A percentile compares a stretch with the other conserved stretches of the same genome.
Evolutionary conservation across 1,140 invertebrate species (phyloP).

Genomic region (Mercenaria mercenaria): DNA sequence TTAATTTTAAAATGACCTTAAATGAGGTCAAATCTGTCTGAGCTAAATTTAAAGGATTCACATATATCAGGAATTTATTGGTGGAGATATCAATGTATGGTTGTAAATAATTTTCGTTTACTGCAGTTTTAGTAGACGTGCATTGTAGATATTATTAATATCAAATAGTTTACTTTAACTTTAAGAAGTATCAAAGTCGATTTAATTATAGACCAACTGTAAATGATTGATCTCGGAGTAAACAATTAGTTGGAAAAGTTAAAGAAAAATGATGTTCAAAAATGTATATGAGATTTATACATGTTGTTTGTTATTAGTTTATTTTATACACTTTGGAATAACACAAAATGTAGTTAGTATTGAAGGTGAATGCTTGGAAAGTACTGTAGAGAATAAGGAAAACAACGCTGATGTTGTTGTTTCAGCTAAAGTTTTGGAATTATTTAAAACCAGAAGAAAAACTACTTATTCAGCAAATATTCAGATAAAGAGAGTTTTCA

Average conservation of each 20-base stretch:
- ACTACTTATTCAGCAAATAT: slow-evolving; percentile 11
- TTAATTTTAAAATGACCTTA: neutral
- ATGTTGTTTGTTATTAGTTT: neutral
- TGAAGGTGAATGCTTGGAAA: neutral
- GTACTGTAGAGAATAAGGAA: neutral
- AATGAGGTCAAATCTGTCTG: neutral
- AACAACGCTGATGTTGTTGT: neutral
- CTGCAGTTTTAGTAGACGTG: neutral
- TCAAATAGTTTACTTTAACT: neutral
- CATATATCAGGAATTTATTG: neutral
- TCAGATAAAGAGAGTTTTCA: slow-evolving; percentile 30
- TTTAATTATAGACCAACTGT: too few species aligned
- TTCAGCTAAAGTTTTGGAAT: slow-evolving; percentile 13
- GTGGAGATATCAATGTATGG: neutral
- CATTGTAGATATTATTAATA: neutral
- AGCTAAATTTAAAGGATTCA: neutral
- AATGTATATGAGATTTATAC: too few species aligned
- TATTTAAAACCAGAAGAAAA: neutral
- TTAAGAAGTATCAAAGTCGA: neutral
- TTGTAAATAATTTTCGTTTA: slow-evolving; percentile 42
- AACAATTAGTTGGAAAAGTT: too few species aligned
- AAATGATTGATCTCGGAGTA: too few species aligned
- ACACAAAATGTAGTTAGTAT: neutral
- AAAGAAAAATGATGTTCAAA: too few species aligned
- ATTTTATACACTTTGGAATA: neutral